A percentile compares a stretch with the other conserved stretches of the same genome.
Conservation (phyloP, 2,888 invertebrate species). For the Napeogenes sylphis region DNA sequence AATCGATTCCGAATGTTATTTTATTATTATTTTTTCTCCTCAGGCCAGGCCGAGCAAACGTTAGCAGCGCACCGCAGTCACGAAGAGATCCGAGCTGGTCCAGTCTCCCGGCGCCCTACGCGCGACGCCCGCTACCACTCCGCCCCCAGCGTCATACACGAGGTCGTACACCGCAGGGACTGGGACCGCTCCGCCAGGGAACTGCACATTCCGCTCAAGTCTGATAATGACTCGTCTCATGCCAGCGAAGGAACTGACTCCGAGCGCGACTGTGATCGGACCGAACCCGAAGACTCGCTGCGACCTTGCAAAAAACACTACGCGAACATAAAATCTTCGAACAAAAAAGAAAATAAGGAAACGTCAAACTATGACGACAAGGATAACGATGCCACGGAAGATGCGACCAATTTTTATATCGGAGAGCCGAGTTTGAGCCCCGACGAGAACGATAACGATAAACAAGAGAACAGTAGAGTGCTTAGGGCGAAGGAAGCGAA, state of each 20-base stretch:
- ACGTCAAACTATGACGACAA: conserved; percentile 49
- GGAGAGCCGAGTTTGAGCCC: conserved; percentile 40
- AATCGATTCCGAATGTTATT: too few species aligned
- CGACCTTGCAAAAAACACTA: conserved; percentile 63
- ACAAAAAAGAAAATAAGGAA: conserved; percentile 44
- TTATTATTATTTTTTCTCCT: not conserved
- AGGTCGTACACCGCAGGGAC: conserved; percentile 63
- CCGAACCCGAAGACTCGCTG: conserved; percentile 14
- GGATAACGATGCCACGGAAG: conserved; percentile 58
- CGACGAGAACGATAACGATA: conserved; percentile 23
- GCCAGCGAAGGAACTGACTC: conserved; percentile 39
- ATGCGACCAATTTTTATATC: conserved; percentile 51
- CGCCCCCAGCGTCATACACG: conserved; percentile 68
- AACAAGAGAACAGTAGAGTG: conserved; percentile 30
- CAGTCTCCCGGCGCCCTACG: conserved; percentile 36
- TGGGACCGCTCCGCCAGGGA: conserved; percentile 65
- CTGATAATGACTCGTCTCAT: conserved; percentile 34
- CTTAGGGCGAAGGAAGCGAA: conserved; percentile 58
- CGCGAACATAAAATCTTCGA: conserved; percentile 62
- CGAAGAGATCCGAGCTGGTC: conserved; percentile 57
- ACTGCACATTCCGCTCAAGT: conserved; percentile 53
- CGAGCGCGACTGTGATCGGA: conserved; percentile 16
- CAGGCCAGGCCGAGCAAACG: conserved; percentile 53
- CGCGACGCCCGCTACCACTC: conserved; percentile 59
- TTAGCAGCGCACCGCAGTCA: conserved; percentile 63